Evolutionary conservation across 30 jellyfish, hydroid and myxozoan species (phyloP).

Genomic region (Sanderia malayensis): DNA sequence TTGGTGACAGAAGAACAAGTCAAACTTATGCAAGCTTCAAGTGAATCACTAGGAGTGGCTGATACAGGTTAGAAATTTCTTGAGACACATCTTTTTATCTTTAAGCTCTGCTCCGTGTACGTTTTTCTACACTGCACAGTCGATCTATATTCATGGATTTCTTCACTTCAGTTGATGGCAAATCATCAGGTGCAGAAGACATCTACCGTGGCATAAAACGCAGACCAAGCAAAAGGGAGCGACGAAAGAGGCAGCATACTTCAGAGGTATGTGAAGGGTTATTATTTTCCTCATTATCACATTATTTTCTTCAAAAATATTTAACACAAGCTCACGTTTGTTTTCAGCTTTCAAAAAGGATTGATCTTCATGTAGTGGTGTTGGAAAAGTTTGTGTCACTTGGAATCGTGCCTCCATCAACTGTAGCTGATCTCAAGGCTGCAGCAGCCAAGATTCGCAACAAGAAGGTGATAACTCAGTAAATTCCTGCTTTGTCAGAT

Average conservation of each 20-base stretch:
- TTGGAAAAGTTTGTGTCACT: slow-evolving; percentile 33
- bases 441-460: slow-evolving; percentile 16
- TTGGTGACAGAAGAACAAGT: no score
- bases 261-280: no score
- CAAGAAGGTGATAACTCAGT: slow-evolving; percentile 21
- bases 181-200: slow-evolving; percentile 1
- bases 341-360: slow-evolving; percentile 23
- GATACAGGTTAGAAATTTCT: no score
- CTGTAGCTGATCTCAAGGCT: slow-evolving; percentile 25
- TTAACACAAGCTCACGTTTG: not conserved
- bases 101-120: no score
- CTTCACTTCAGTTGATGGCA: slow-evolving; percentile 1
- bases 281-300: not conserved
- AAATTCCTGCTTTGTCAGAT: no score
- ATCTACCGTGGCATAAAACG: slow-evolving; percentile 41
- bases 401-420: slow-evolving; percentile 32
- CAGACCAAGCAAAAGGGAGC: slow-evolving; percentile 46
- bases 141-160: no score
- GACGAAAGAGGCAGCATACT: slow-evolving; percentile 39
- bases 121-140: no score
- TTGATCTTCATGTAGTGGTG: slow-evolving; percentile 33
- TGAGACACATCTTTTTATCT: no score
- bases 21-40: no score
- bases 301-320: not conserved
- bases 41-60: no score